These are phyloP conservation scores for Ptilonorhynchus violaceus DNA, from an alignment of 2,113 vertebrate genomes.

Conservation along the genomic window DNA sequence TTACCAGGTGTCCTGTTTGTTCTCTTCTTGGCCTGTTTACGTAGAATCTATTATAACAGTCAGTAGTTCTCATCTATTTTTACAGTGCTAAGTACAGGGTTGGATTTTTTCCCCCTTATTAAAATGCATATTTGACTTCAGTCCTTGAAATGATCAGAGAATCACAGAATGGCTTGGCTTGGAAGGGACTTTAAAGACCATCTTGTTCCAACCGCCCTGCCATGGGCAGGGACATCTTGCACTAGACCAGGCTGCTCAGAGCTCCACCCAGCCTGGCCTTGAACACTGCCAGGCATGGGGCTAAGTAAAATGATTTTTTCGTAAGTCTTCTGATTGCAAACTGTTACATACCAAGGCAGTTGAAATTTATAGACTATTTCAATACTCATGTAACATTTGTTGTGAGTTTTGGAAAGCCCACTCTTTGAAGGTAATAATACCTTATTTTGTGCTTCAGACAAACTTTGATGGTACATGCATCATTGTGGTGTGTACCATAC, in stretches of 20 bases:
- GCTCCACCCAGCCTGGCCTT: background rate
- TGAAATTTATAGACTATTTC: background rate
- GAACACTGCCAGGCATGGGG: background rate
- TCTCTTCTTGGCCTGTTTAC: background rate
- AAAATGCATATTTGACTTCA: background rate
- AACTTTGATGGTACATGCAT: background rate
- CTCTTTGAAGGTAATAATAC: background rate
- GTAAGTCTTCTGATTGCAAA: background rate
- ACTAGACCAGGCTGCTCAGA: background rate
- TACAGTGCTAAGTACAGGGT: background rate
- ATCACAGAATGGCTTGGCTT: background rate
- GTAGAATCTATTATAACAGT: background rate
- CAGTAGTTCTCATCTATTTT: background rate
- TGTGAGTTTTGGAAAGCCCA: background rate
- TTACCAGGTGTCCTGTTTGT: background rate
- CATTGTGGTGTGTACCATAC: no score
- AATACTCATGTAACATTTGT: background rate
- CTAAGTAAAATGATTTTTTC: background rate
- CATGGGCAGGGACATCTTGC: fast-evolving
- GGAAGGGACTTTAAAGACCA: background rate
- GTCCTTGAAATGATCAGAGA: background rate
- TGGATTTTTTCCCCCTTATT: background rate
- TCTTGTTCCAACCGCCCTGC: background rate
- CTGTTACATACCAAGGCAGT: background rate
- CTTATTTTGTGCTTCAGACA: background rate